Evolutionary conservation across 2,113 vertebrate genomes (phyloP).

Genomic region (Pomatorhinus ruficollis): DNA sequence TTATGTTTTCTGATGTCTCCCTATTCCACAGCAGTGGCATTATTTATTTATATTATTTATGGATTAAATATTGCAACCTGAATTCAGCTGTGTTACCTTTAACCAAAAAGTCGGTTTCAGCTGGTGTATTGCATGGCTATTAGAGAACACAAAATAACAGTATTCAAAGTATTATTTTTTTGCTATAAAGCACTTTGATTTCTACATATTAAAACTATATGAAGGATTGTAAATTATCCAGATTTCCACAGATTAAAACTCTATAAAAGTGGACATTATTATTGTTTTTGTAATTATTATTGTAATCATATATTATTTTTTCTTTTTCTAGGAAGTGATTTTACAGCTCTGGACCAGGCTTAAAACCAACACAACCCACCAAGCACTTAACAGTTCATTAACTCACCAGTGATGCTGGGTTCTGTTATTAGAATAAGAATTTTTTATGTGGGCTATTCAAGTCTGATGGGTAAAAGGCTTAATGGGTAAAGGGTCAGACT

Average conservation of each 20-base stretch:
- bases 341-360: neutral
- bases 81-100: neutral
- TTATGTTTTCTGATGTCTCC: neutral
- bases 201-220: neutral
- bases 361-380: neutral
- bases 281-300: neutral
- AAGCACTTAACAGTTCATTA: neutral
- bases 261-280: neutral
- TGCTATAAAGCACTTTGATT: neutral
- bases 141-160: neutral
- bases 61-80: neutral
- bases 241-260: neutral
- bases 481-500: neutral
- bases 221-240: neutral
- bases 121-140: neutral
- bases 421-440: neutral
- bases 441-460: neutral
- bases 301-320: neutral
- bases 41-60: neutral
- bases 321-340: neutral
- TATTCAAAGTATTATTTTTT: neutral
- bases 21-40: neutral
- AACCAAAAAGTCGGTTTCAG: neutral
- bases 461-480: neutral
- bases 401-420: neutral